phyloP scores from a whole-genome alignment of 2,113 vertebrate genomes.

The Melanerpes aurifrons region DNA sequence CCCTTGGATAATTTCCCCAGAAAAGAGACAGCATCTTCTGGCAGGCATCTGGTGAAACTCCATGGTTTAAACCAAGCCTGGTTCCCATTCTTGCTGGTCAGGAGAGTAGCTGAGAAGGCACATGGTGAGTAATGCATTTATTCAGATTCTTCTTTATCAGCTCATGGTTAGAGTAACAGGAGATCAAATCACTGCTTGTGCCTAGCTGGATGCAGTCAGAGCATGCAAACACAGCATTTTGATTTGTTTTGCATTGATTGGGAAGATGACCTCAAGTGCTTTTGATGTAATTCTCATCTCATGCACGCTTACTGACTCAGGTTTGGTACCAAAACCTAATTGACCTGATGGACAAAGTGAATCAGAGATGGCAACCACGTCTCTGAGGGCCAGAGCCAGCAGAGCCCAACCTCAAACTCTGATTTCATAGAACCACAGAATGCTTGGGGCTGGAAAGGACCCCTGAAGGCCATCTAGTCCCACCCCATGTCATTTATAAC shows the following conservation, averaged over 20 bases:
- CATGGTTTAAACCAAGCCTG: not conserved
- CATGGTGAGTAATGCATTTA: not conserved
- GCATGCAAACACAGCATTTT: not conserved
- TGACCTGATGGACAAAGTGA: not conserved
- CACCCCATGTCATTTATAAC: not conserved
- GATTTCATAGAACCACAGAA: not conserved
- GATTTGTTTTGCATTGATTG: not conserved
- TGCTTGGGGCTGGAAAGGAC: too few species aligned
- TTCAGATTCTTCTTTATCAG: not conserved
- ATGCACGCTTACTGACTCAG: not conserved
- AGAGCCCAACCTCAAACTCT: not conserved
- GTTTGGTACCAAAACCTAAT: not conserved
- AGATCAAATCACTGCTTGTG: not conserved
- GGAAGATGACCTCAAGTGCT: not conserved
- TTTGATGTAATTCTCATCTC: not conserved
- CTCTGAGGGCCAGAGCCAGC: not conserved
- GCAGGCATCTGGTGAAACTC: not conserved
- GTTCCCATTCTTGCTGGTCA: not conserved
- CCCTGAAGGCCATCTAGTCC: too few species aligned
- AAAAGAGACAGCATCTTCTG: not conserved
- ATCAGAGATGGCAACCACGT: not conserved
- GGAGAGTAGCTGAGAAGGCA: not conserved
- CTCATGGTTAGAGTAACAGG: not conserved
- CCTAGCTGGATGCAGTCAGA: not conserved
- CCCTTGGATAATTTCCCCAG: not conserved